These are phyloP conservation scores for Rhabdornis inornatus DNA, from an alignment of 2,113 vertebrate genomes.

Conservation along the genomic window DNA sequence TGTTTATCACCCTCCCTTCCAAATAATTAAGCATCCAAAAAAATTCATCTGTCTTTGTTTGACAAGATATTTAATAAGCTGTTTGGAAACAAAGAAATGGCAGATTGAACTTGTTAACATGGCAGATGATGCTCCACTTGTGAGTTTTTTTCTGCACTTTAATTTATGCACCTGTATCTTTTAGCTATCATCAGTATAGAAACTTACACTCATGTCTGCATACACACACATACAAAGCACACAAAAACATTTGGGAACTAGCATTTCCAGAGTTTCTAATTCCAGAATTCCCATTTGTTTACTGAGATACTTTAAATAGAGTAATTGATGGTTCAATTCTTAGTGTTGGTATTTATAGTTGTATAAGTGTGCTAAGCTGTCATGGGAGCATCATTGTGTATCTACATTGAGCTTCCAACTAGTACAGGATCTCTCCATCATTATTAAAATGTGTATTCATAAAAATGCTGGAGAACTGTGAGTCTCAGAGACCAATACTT, in stretches of 20 bases:
- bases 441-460: background rate
- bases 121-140: background rate
- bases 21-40: background rate
- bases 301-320: background rate
- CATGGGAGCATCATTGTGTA: background rate
- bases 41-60: background rate
- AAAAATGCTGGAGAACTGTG: background rate
- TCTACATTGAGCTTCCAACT: background rate
- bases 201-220: background rate
- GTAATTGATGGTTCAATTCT: background rate
- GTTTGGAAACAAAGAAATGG: background rate
- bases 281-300: conserved; percentile 13
- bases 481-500: background rate
- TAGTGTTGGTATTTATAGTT: background rate
- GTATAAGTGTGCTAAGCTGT: background rate
- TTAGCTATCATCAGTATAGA: background rate
- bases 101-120: background rate
- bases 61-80: background rate
- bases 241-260: background rate
- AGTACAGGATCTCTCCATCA: background rate
- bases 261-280: background rate
- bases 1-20: background rate
- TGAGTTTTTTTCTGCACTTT: background rate
- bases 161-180: background rate
- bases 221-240: background rate